These are phyloP conservation scores for Drosophila mayaguana DNA, from an alignment of 2,888 invertebrate genomes.

Conservation along the genomic window DNA sequence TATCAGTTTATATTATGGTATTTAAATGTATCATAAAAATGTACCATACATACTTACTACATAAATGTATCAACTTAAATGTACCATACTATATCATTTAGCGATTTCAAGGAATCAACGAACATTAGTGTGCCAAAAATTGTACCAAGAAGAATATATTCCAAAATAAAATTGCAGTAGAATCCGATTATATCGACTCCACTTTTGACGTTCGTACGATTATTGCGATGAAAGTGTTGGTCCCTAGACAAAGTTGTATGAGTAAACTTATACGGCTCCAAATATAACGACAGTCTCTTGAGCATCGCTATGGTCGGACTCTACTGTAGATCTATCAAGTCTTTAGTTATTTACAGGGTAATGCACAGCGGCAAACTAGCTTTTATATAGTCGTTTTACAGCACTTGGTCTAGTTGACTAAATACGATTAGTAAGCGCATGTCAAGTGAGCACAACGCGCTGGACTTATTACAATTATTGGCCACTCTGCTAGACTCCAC, in stretches of 20 bases:
- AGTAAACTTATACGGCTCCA: no score
- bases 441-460: constrained; percentile 33
- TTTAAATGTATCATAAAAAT: no score
- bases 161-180: not conserved
- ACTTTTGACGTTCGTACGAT: no score
- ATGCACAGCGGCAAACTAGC: not conserved
- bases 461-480: constrained; percentile 21
- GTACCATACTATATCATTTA: not conserved
- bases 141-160: not conserved
- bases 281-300: no score
- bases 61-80: no score
- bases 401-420: not conserved
- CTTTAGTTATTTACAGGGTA: not conserved
- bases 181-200: no score
- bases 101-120: not conserved
- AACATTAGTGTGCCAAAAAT: no score
- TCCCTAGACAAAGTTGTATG: no score
- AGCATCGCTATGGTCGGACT: no score
- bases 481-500: constrained; percentile 3
- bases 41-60: no score
- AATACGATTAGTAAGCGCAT: constrained; percentile 12
- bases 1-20: no score
- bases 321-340: not conserved
- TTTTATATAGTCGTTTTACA: not conserved
- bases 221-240: no score